Conservation (phyloP, 2,888 invertebrate species). For the Clunio marinus region DNA sequence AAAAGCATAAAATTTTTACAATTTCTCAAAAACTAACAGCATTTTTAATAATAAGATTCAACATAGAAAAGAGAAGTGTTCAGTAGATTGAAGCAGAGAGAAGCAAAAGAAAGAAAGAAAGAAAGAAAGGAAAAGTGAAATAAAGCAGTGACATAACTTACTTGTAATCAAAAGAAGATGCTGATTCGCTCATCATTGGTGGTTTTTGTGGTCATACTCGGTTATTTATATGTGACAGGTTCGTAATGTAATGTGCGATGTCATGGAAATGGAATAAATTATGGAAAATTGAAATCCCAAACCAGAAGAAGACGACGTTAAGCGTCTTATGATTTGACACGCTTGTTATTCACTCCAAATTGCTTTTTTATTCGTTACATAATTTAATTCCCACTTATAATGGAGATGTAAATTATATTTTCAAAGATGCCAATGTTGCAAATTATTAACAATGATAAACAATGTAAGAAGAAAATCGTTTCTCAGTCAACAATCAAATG, state of each 20-base stretch:
- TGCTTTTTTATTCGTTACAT: conserved; percentile 3
- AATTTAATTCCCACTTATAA: conserved; percentile 7
- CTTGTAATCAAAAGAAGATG: conserved; percentile 22
- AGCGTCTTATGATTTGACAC: conserved; percentile 4
- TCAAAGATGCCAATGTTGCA: background rate
- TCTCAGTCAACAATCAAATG: background rate
- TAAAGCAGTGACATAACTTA: conserved; percentile 7
- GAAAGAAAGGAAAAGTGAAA: background rate
- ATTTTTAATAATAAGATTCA: background rate
- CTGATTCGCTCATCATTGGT: conserved; percentile 42
- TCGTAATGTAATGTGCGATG: conserved; percentile 41
- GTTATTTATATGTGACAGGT: conserved; percentile 48
- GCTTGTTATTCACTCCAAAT: background rate
- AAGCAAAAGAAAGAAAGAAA: background rate
- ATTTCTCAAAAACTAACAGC: background rate
- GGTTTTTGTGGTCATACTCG: conserved; percentile 48
- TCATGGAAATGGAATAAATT: background rate
- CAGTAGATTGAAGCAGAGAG: too few species aligned
- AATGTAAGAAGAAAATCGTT: too few species aligned
- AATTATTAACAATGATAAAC: background rate
- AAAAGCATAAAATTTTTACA: background rate
- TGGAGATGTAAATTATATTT: conserved; percentile 1
- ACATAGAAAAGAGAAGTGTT: conserved; percentile 1
- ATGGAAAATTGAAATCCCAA: too few species aligned
- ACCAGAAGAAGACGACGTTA: background rate